phyloP scores from a whole-genome alignment of 2,888 invertebrate species.

The Xestia c-nigrum region DNA sequence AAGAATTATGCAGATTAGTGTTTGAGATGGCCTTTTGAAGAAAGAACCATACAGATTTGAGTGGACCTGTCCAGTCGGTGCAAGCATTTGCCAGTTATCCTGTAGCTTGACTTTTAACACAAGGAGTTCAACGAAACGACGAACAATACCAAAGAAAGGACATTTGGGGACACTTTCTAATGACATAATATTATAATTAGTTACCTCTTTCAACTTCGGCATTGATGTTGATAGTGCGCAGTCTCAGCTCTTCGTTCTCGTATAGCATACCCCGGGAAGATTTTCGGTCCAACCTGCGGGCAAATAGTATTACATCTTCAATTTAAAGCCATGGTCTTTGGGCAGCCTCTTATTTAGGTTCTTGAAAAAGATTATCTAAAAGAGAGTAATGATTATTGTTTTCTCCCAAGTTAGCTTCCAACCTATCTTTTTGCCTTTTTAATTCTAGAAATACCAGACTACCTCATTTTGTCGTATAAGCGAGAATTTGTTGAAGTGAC shows the following conservation, averaged over 20 bases:
- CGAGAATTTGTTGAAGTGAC: slow-evolving; percentile 13
- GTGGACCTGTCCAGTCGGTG: too few relatives aligned
- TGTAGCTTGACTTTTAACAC: too few relatives aligned
- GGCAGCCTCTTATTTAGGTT: neutral
- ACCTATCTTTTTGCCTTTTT: neutral
- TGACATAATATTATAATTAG: neutral
- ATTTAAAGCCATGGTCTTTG: neutral
- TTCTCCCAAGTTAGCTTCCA: neutral
- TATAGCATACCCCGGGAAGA: slow-evolving; percentile 98
- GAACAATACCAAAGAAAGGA: too few relatives aligned
- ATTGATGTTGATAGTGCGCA: slow-evolving; percentile 97
- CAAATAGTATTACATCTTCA: slow-evolving; percentile 19
- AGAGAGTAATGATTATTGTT: neutral
- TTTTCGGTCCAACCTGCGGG: slow-evolving; percentile 95
- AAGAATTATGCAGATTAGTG: too few relatives aligned
- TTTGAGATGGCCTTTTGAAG: too few relatives aligned
- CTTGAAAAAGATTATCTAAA: neutral
- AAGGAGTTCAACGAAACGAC: too few relatives aligned
- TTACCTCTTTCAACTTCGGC: slow-evolving; percentile 97
- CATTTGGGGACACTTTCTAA: too few relatives aligned
- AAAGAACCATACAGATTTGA: too few relatives aligned
- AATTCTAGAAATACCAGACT: neutral
- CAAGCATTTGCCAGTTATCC: too few relatives aligned
- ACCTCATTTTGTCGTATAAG: neutral
- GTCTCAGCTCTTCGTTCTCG: slow-evolving; percentile 97